Evolutionary conservation across 2,113 vertebrate species (phyloP), one percentile per base, ranked within the genome.

Genomic region (Oceanodroma tethys): DNA sequence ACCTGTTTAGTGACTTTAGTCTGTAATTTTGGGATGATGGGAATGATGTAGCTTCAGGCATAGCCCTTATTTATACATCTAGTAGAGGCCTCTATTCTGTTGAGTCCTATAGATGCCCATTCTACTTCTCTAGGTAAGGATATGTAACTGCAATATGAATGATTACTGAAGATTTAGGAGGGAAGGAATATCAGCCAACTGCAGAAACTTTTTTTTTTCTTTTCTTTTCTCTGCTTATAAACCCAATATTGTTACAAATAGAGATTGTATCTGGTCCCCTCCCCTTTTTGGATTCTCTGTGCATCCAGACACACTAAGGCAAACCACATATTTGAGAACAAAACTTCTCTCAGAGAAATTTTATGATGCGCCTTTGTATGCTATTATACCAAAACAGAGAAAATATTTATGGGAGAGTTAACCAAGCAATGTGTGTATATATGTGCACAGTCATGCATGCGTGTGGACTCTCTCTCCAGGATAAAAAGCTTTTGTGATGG

Each of bases 401-500:
- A 73, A 86, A 88, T 53, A 53, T 93, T 94, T 91, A 75, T 68
- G 36, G 56, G 34, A 84, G 66, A 89, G 52, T 81, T 90, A 95
- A n/a, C 66, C 66, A 68, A 85, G 89, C 56, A 85, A 10, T 72
- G 32, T 17, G 14, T 75, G 70, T 82, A 16, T 72, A 18, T 52
- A 17, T 34, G 52, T 91, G 73, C 40, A 45, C 27, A 68, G 76
- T 65, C 66, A 29, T 27, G 43, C 56, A 25, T 26, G 43, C 30
- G 10, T 58, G 53, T 73, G 88, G 63, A 19, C 29, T 40, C 18
- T 65, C 36, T 47, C 59, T 81, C 74, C 12, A 70, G 89, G 59
- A 86, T 47, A 93, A 90, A 95, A 93, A 80, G 36, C 48, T 89
- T 93, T 89, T 93, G 70, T 96, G 88, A 38, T 34, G 14, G 14